Base-by-base conservation (phyloP, 2,113 vertebrate genomes). In the Shinisaurus crocodilurus region DNA sequence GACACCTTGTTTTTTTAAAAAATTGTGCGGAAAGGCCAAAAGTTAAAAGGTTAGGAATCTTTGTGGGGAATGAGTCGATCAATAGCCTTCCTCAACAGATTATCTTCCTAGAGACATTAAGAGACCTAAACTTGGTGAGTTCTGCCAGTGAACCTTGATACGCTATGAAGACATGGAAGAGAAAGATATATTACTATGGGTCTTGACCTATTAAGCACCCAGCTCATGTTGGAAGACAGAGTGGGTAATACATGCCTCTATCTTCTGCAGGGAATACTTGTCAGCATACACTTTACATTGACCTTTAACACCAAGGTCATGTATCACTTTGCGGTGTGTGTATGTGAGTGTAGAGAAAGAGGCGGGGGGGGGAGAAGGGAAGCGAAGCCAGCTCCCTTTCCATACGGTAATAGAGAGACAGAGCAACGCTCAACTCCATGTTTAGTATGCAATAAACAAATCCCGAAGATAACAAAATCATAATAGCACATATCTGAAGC, bases 31-130 rank as follows among this genome's bases (percentile, higher is more conserved):
- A n/a, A 88, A 34, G 13, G 54, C n/a, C 37, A 43, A 57, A 86
- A 93, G 88, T 77, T 77, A 92, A 95, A 95, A 95, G 96, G 92
- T 93, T 93, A 94, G 93, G 89, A 45, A 86, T 92, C 91, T 86
- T 93, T 90, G 96, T 95, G 96, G 93, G 96, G 74, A 96, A 96
- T 95, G 95, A 95, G 94, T 95, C 92, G 94, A 95, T 96, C 83
- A 93, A 93, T 90, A 16, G 93, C 87, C 91, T 91, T 95, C 94
- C 95, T 63, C 15, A 16, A 90, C 81, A 96, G 93, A 93, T 95
- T 93, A 92, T 94, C 93, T 94, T 96, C 90, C 91, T 18, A 82
- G 93, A 95, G 91, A 89, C 74, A 48, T 94, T 86, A 94, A 85
- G 77, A 89, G 92, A 88, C 54, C 57, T 79, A 83, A 90, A 91